These are phyloP conservation scores for Aldrovandia affinis DNA, from an alignment of 2,797 vertebrate genomes.

Conservation along the genomic window DNA sequence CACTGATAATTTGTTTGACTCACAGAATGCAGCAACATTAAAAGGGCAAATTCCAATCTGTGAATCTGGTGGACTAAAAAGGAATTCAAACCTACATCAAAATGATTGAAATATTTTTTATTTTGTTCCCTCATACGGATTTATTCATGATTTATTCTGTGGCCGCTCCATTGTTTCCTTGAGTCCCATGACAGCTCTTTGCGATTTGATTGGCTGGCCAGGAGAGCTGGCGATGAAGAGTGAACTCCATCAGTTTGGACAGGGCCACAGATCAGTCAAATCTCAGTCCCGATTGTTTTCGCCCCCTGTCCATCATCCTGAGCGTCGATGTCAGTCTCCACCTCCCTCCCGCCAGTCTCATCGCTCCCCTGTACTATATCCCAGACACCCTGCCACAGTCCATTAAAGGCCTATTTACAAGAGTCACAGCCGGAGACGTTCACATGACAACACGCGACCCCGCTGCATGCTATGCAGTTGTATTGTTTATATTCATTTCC, in stretches of 20 bases:
- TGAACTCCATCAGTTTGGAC: constrained; percentile 1
- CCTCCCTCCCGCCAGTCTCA: neutral
- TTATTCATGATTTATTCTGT: neutral
- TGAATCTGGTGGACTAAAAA: neutral
- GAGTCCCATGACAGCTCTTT: neutral
- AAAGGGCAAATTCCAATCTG: neutral
- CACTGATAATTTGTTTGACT: neutral
- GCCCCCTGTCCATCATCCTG: constrained; percentile 2
- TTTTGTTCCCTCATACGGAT: neutral
- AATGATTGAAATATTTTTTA: neutral
- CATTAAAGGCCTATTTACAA: constrained; percentile 17
- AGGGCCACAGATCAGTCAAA: neutral
- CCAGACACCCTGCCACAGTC: constrained; percentile 7
- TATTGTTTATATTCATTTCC: neutral
- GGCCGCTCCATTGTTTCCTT: neutral
- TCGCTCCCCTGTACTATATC: neutral
- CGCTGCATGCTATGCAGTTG: neutral
- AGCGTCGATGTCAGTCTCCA: neutral
- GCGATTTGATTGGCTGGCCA: neutral
- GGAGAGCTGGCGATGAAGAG: neutral
- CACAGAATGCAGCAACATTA: neutral
- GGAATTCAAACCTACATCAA: neutral
- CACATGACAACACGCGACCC: neutral
- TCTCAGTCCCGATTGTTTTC: neutral
- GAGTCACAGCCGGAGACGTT: constrained; percentile 1